A percentile compares a stretch with the other conserved stretches of the same genome.
Evolutionary conservation across 2,113 vertebrate species (phyloP).

Genomic region (Gavia stellata): DNA sequence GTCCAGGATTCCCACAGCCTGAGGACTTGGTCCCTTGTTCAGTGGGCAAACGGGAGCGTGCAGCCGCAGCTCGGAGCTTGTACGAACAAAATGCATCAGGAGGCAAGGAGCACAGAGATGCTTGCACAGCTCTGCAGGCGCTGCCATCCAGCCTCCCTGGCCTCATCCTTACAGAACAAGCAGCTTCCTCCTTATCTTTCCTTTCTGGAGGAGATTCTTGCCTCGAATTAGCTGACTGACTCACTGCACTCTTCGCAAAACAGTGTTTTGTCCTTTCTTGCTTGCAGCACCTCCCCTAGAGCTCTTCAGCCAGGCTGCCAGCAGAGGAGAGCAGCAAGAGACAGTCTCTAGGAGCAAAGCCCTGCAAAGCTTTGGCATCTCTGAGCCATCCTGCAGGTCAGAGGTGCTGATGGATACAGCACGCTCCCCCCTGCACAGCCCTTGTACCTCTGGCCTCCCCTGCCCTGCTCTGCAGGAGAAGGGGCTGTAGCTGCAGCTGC

Average conservation of each 20-base stretch:
- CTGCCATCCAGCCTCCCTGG: not conserved
- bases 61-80: rapidly evolving
- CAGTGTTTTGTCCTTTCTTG: not conserved
- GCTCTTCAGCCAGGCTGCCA: not conserved
- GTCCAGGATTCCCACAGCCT: not conserved
- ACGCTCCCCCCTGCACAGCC: rapidly evolving
- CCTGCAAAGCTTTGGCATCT: not conserved
- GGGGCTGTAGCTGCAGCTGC: not conserved
- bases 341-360: not conserved
- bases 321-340: not conserved
- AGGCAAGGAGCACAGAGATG: not conserved
- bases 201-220: not conserved
- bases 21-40: not conserved
- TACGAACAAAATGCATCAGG: rapidly evolving
- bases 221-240: not conserved
- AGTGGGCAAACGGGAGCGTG: rapidly evolving
- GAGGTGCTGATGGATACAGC: not conserved
- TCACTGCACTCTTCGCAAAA: not conserved
- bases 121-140: not conserved
- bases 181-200: not conserved
- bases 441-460: not conserved
- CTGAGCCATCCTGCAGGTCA: not conserved
- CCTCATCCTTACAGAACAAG: not conserved
- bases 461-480: not conserved
- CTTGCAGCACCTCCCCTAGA: not conserved